Evolutionary conservation across 2,888 invertebrate genomes (phyloP).

Genomic region (Clostera curtula): DNA sequence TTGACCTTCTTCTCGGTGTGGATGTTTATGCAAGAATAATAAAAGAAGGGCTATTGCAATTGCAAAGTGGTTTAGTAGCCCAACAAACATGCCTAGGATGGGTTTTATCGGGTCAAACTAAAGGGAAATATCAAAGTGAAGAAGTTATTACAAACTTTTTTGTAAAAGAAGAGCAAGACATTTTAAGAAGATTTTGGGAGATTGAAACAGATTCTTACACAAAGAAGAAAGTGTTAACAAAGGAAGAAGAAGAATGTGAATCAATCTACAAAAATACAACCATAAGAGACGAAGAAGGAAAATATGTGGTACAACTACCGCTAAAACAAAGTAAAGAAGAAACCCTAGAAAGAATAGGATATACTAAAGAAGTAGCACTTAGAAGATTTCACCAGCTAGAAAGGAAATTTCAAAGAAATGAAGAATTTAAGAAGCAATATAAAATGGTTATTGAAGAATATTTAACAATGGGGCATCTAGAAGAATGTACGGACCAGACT

Average conservation of each 20-base stretch:
- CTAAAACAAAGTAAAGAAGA: slow-evolving; percentile 3
- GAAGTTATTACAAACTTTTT: too few species aligned
- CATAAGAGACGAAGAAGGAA: slow-evolving; percentile 6
- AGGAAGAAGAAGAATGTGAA: too few species aligned
- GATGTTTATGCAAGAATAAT: too few species aligned
- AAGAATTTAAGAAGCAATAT: slow-evolving; percentile 1
- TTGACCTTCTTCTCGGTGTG: too few species aligned
- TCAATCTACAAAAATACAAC: too few species aligned
- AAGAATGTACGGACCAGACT: not conserved
- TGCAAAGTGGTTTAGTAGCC: slow-evolving; percentile 12
- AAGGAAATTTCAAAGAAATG: slow-evolving; percentile 3
- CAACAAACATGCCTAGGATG: slow-evolving; percentile 13
- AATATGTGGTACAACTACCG: slow-evolving; percentile 2
- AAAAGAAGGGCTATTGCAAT: too few species aligned
- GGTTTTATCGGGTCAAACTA: slow-evolving; percentile 1
- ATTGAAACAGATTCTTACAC: too few species aligned
- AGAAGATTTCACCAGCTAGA: slow-evolving; percentile 11
- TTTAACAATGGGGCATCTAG: slow-evolving; percentile 1
- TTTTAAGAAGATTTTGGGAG: too few species aligned
- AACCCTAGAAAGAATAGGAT: slow-evolving; percentile 4
- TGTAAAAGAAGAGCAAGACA: too few species aligned
- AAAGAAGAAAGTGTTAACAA: too few species aligned
- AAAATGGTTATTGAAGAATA: slow-evolving; percentile 2
- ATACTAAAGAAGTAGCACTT: slow-evolving; percentile 13
- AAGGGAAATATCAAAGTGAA: not conserved